Evolutionary conservation across 2,797 vertebrate species (phyloP).

Genomic region (Cynopterus sphinx): DNA sequence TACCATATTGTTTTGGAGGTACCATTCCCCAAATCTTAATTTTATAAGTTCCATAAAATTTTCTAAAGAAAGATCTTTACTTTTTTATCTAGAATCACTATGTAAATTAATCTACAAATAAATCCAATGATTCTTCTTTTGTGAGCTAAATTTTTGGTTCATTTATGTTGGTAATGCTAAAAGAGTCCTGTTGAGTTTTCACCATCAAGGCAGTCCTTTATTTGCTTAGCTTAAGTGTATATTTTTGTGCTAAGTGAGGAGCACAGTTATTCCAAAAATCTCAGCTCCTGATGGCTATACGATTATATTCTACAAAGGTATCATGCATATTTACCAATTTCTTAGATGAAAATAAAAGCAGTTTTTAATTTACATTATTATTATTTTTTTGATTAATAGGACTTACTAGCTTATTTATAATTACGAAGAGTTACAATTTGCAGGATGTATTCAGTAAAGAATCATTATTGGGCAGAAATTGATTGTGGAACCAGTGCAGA

Average conservation of each 20-base stretch:
- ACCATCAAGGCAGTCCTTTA: not conserved
- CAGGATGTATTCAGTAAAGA: not conserved
- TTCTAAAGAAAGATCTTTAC: not conserved
- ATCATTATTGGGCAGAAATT: not conserved
- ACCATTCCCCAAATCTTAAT: not conserved
- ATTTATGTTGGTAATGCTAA: slow-evolving; percentile 52
- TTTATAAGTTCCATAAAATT: not conserved
- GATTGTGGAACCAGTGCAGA: not conserved
- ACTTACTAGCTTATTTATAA: not conserved
- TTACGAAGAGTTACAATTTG: not conserved
- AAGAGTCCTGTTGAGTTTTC: slow-evolving; percentile 27
- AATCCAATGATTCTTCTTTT: slow-evolving; percentile 24
- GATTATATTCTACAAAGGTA: slow-evolving; percentile 44
- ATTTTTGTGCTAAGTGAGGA: slow-evolving; percentile 45
- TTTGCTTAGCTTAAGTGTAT: slow-evolving; percentile 55
- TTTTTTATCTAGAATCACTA: not conserved
- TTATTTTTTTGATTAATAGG: not conserved
- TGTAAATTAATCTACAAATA: slow-evolving; percentile 52
- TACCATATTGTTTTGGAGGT: not conserved
- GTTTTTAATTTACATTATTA: slow-evolving; percentile 48
- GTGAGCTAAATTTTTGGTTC: slow-evolving; percentile 44
- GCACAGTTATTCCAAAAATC: slow-evolving; percentile 22
- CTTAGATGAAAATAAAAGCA: slow-evolving; percentile 45
- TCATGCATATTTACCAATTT: slow-evolving; percentile 53
- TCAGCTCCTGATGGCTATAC: slow-evolving; percentile 1